Evolutionary conservation across 2,797 vertebrate species (phyloP).

Genomic region (Micromesistius poutassou): DNA sequence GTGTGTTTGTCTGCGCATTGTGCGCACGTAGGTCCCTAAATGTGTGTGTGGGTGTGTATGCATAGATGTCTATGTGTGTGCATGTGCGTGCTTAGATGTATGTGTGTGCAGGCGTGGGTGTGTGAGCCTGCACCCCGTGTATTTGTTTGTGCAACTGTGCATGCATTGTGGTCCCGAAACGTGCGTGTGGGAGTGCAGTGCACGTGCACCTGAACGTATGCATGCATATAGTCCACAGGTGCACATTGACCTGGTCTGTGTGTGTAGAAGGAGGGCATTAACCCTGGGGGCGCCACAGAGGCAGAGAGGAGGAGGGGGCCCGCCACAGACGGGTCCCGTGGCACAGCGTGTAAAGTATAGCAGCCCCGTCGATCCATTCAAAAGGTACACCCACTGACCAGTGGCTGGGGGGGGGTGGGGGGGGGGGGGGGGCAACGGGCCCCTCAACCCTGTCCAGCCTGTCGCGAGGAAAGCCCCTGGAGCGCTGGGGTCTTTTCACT

Average conservation of each 20-base stretch:
- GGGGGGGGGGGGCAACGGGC: constrained; percentile 55
- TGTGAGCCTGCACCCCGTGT: background rate
- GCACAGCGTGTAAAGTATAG: constrained; percentile 71
- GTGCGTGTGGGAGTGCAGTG: constrained; percentile 15
- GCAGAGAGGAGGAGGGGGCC: constrained; percentile 48
- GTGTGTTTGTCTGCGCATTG: constrained; percentile 7
- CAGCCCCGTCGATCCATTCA: constrained; percentile 69
- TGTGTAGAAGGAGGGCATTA: constrained; percentile 69
- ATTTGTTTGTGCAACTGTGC: background rate
- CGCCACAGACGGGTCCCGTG: constrained; percentile 61
- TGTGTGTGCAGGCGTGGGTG: background rate
- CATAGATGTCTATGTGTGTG: constrained; percentile 3
- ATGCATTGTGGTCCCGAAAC: too few relatives aligned
- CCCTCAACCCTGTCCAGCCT: constrained; percentile 50
- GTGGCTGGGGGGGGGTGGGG: constrained; percentile 52
- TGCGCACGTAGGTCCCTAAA: too few relatives aligned
- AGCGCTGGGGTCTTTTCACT: constrained; percentile 32
- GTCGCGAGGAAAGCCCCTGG: constrained; percentile 53
- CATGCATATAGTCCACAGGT: constrained; percentile 68
- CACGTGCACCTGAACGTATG: background rate
- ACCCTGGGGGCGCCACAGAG: constrained; percentile 63
- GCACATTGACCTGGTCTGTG: constrained; percentile 51
- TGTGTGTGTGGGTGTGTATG: constrained; percentile 18
- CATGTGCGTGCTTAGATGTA: constrained; percentile 10
- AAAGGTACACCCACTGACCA: constrained; percentile 61